phyloP scores from a whole-genome alignment of 2,797 vertebrate genomes.

The Crypturellus tataupa region DNA sequence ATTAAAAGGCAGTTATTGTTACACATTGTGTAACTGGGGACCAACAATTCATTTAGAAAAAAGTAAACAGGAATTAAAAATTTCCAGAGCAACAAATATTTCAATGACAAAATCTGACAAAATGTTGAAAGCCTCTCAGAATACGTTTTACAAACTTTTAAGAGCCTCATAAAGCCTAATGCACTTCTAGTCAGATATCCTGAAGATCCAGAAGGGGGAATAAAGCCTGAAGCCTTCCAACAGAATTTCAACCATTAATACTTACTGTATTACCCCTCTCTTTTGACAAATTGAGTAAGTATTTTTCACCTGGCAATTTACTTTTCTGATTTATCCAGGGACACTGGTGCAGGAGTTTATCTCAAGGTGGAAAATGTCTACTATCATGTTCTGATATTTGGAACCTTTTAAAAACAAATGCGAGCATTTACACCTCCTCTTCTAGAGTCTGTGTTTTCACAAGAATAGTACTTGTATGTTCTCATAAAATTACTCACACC shows the following conservation, averaged over 20 bases:
- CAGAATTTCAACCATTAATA: background rate
- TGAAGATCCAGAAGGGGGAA: background rate
- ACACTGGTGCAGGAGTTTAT: background rate
- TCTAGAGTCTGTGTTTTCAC: background rate
- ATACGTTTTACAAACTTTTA: background rate
- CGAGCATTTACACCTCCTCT: background rate
- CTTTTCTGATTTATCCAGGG: background rate
- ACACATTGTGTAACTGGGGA: background rate
- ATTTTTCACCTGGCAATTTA: background rate
- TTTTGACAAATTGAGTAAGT: background rate
- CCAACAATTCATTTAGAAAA: background rate
- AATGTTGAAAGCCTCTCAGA: background rate
- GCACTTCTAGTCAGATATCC: background rate
- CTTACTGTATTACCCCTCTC: background rate
- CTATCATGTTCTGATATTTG: background rate
- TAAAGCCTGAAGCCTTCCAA: background rate
- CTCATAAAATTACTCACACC: constrained; percentile 85
- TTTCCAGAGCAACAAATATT: background rate
- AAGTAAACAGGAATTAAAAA: background rate
- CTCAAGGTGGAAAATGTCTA: background rate
- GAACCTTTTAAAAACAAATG: background rate
- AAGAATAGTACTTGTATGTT: background rate
- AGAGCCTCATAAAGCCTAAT: background rate
- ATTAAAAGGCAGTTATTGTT: background rate
- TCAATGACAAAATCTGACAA: background rate